These are phyloP conservation scores for Echinarachnius parma DNA, from an alignment of 53 echinoderm and acorn worm species.

Conservation along the genomic window DNA sequence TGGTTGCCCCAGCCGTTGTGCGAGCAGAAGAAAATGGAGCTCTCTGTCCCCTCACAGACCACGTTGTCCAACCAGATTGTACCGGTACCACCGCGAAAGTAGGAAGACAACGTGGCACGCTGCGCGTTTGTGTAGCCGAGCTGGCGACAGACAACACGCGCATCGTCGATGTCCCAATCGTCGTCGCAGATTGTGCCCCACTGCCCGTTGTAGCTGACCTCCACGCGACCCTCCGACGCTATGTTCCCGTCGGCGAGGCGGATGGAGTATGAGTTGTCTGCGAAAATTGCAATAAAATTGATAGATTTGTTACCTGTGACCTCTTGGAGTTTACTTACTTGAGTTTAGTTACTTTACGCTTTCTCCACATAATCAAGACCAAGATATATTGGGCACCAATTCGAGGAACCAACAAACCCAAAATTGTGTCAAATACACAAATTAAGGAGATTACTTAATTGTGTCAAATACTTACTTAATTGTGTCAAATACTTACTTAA, in stretches of 20 bases:
- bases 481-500: too few species aligned
- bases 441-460: too few species aligned
- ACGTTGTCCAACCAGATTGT: slow-evolving; percentile 52
- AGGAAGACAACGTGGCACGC: not conserved
- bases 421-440: too few species aligned
- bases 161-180: slow-evolving; percentile 49
- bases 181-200: slow-evolving; percentile 66
- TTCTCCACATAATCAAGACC: too few species aligned
- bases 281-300: not conserved
- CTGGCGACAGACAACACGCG: slow-evolving; percentile 51
- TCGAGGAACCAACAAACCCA: too few species aligned
- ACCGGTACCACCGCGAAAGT: slow-evolving; percentile 42
- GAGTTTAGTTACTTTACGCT: too few species aligned
- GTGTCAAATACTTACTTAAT: too few species aligned
- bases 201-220: slow-evolving; percentile 2
- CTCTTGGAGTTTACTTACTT: too few species aligned
- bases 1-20: slow-evolving; percentile 48
- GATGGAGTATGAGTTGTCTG: not conserved
- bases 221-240: not conserved
- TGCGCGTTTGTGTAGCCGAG: slow-evolving; percentile 49
- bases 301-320: too few species aligned
- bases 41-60: slow-evolving; percentile 26
- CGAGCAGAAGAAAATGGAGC: slow-evolving; percentile 15
- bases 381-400: too few species aligned
- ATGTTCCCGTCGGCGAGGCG: not conserved